These are phyloP conservation scores for Agrochola litura DNA, from an alignment of 2,888 invertebrate genomes.

Conservation along the genomic window DNA sequence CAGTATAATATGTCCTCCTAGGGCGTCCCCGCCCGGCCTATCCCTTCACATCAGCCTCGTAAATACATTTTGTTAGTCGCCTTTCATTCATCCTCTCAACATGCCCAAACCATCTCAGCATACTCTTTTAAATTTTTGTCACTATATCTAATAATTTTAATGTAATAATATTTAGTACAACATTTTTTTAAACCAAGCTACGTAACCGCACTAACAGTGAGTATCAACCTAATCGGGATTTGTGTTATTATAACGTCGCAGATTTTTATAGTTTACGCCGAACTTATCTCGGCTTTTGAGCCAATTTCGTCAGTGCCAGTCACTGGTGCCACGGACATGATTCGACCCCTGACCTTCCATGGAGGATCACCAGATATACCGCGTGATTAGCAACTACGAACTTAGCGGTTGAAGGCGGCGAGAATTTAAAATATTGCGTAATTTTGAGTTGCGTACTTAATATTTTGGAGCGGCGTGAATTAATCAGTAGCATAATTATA, in stretches of 20 bases:
- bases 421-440: slow-evolving; percentile 23
- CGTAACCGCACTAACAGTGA: slow-evolving; percentile 13
- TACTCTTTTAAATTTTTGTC: too few species aligned
- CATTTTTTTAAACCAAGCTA: slow-evolving; percentile 7
- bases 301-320: slow-evolving; percentile 70
- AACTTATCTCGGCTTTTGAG: slow-evolving; percentile 74
- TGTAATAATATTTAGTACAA: too few species aligned
- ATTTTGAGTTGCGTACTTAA: background rate
- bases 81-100: too few species aligned
- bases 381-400: slow-evolving; percentile 57
- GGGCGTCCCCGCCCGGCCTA: too few species aligned
- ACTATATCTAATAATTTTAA: too few species aligned
- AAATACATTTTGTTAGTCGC: too few species aligned
- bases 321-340: slow-evolving; percentile 74
- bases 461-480: slow-evolving; percentile 8
- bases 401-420: slow-evolving; percentile 8
- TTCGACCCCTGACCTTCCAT: slow-evolving; percentile 66
- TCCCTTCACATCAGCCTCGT: too few species aligned
- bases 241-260: slow-evolving; percentile 68
- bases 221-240: slow-evolving; percentile 70
- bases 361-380: slow-evolving; percentile 60
- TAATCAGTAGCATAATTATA: background rate
- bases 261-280: slow-evolving; percentile 70
- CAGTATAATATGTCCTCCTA: too few species aligned
- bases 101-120: too few species aligned